phyloP scores from a whole-genome alignment of 2,797 vertebrate species.

The Basileuterus tristriatus region DNA sequence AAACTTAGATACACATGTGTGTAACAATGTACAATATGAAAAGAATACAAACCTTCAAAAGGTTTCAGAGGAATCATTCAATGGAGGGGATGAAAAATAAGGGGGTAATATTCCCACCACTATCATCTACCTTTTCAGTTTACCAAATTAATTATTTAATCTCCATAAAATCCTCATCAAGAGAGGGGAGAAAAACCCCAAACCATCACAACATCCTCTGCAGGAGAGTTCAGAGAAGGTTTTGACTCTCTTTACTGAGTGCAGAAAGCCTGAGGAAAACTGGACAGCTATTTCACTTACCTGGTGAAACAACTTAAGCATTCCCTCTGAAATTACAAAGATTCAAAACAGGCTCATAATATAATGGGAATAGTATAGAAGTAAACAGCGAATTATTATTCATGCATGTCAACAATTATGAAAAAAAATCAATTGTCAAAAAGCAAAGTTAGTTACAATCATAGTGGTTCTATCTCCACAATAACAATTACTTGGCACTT shows the following conservation, averaged over 20 bases:
- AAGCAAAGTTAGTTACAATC: not conserved
- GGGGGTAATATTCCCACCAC: not conserved
- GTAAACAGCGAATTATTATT: not conserved
- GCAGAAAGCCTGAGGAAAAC: not conserved
- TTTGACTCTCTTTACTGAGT: not conserved
- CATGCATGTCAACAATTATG: not conserved
- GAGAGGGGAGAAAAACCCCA: accelerated
- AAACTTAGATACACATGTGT: accelerated
- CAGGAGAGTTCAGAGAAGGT: not conserved
- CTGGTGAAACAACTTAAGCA: not conserved
- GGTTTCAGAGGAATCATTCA: not conserved
- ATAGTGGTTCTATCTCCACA: not conserved
- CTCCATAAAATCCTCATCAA: not conserved
- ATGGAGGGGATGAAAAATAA: not conserved
- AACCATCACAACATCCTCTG: not conserved
- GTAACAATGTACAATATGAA: not conserved
- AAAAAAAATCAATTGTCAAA: not conserved
- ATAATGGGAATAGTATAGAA: not conserved
- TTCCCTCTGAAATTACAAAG: not conserved
- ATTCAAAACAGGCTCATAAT: not conserved
- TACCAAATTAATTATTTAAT: not conserved
- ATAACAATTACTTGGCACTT: not conserved
- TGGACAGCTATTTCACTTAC: not conserved
- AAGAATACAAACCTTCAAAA: not conserved
- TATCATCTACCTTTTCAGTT: not conserved